Percentiles rank a stretch among this genome's conserved stretches.
phyloP scores from a whole-genome alignment of 2,888 invertebrate species.

The Amitus sp. region DNA sequence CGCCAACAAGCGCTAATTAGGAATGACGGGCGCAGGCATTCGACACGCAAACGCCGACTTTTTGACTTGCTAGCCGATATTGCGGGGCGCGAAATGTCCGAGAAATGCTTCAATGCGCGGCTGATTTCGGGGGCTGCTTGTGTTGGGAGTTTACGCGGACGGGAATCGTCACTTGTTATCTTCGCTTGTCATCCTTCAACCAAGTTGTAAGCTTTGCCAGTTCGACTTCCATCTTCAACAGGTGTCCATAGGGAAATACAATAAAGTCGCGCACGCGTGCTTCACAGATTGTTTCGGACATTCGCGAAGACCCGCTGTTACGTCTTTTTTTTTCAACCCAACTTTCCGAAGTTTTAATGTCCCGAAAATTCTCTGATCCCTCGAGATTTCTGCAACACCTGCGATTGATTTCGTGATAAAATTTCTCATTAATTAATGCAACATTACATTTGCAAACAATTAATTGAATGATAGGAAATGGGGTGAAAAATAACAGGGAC shows the following conservation, averaged over 20 bases:
- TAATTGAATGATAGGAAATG: no score
- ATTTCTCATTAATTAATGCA: no score
- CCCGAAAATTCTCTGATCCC: no score
- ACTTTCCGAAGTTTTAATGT: no score
- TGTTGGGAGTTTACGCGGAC: constrained; percentile 5
- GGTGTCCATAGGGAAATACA: constrained; percentile 66
- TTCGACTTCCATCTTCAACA: constrained; percentile 64
- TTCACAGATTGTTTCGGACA: constrained; percentile 8
- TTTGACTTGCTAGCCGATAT: no score
- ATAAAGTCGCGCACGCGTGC: constrained; percentile 65
- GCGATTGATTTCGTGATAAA: no score
- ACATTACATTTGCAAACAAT: no score
- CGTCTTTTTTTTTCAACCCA: neutral
- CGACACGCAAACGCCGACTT: neutral
- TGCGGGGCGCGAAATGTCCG: neutral
- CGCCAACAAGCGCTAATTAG: constrained; percentile 3
- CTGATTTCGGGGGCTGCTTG: no score
- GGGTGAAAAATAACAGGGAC: no score
- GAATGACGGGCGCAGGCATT: neutral
- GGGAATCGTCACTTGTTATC: constrained; percentile 52
- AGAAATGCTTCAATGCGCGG: no score
- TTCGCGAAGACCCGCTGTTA: neutral
- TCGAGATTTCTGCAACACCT: no score
- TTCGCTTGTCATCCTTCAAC: constrained; percentile 55
- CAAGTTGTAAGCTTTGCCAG: constrained; percentile 58